phyloP scores from a whole-genome alignment of 2,888 invertebrate genomes.

The Melinaea menophilus region DNA sequence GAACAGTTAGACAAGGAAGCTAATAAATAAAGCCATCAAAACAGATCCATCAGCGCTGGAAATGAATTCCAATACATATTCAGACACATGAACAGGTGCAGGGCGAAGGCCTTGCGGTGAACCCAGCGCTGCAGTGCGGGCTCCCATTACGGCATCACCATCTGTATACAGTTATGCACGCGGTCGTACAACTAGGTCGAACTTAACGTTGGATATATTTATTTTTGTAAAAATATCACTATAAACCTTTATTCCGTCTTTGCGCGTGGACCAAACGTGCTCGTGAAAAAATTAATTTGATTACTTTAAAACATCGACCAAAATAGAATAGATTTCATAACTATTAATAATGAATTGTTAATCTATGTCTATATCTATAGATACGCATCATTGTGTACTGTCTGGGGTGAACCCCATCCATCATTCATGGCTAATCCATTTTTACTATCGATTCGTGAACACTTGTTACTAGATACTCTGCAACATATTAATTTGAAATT shows the following conservation, averaged over 20 bases:
- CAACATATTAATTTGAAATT: background rate
- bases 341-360: too few species aligned
- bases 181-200: conserved; percentile 64
- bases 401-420: conserved; percentile 29
- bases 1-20: too few species aligned
- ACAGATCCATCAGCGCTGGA: background rate
- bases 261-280: too few species aligned
- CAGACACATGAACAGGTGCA: conserved; percentile 38
- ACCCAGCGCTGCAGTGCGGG: conserved; percentile 49
- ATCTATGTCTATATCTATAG: too few species aligned
- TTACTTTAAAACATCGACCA: background rate
- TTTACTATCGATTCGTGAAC: conserved; percentile 30
- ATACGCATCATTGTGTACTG: conserved; percentile 13
- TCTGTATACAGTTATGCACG: conserved; percentile 66
- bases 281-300: too few species aligned
- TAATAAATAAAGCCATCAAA: background rate
- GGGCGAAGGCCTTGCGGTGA: conserved; percentile 57
- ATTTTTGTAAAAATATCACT: conserved; percentile 50
- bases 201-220: conserved; percentile 62
- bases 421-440: conserved; percentile 32
- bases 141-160: conserved; percentile 43
- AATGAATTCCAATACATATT: conserved; percentile 26
- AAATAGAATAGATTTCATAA: background rate
- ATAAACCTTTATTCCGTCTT: background rate
- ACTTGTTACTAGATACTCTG: conserved; percentile 13